Evolutionary conservation across 2,888 invertebrate species (phyloP).

Genomic region (Drosophila affinis): DNA sequence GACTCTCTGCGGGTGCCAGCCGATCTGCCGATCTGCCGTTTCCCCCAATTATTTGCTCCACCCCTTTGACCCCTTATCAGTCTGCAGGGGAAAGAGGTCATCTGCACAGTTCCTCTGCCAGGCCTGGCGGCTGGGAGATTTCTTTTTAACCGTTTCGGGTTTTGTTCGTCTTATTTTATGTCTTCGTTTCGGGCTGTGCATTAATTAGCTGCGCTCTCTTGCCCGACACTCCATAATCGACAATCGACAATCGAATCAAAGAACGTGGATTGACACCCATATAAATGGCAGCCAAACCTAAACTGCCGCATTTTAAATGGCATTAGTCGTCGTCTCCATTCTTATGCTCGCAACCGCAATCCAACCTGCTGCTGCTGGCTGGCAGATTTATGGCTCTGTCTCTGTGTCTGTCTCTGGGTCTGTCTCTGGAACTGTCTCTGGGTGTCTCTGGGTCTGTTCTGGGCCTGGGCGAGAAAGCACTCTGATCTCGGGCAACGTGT

Average conservation of each 20-base stretch:
- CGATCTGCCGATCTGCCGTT: background rate
- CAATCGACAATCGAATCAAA: constrained; percentile 9
- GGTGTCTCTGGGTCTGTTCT: background rate
- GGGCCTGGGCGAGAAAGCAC: constrained; percentile 51
- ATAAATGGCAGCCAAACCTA: constrained; percentile 60
- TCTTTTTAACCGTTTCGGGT: constrained; percentile 46
- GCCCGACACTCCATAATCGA: constrained; percentile 51
- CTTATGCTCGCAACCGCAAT: constrained; percentile 18
- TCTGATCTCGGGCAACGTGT: constrained; percentile 37
- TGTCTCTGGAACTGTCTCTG: background rate
- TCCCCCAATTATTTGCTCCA: background rate
- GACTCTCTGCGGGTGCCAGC: constrained; percentile 21
- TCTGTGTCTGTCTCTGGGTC: background rate
- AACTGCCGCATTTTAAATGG: constrained; percentile 62
- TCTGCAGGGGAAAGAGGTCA: constrained; percentile 55
- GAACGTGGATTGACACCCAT: constrained; percentile 58
- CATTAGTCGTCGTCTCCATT: constrained; percentile 57
- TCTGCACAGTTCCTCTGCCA: constrained; percentile 23
- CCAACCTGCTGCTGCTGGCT: constrained; percentile 18
- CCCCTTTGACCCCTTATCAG: constrained; percentile 47
- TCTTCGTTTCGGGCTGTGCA: constrained; percentile 47
- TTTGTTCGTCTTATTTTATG: constrained; percentile 44
- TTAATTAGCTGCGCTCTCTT: constrained; percentile 58
- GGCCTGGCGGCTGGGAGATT: constrained; percentile 40
- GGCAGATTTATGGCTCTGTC: constrained; percentile 61